Conservation (phyloP, 1,140 invertebrate genomes). For the Tribolium castaneum region DNA sequence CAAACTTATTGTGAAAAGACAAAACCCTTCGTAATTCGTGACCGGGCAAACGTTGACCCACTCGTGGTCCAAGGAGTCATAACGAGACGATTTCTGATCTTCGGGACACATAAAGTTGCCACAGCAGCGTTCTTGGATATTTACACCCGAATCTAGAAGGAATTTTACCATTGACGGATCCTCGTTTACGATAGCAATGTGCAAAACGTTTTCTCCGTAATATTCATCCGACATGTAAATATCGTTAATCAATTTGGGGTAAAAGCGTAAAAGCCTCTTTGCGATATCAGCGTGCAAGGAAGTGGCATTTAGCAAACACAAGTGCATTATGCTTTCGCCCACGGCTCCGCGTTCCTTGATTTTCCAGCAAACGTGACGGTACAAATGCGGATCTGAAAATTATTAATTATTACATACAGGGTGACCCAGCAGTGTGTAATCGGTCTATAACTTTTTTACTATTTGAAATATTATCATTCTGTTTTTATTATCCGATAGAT, state of each 20-base stretch:
- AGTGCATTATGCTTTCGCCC: conserved; percentile 93
- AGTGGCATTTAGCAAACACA: conserved; percentile 92
- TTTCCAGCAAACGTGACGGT: conserved; percentile 92
- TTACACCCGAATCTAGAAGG: conserved; percentile 89
- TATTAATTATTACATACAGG: no score
- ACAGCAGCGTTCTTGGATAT: conserved; percentile 90
- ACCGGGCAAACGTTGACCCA: conserved; percentile 85
- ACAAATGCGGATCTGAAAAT: conserved; percentile 64
- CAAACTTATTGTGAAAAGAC: not conserved
- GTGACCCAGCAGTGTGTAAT: no score
- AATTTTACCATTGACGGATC: conserved; percentile 98
- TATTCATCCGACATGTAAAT: conserved; percentile 97
- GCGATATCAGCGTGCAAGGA: conserved; percentile 93
- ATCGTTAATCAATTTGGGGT: conserved; percentile 96
- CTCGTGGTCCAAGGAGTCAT: conserved; percentile 91
- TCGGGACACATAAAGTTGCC: conserved; percentile 98
- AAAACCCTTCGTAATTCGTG: conserved; percentile 94
- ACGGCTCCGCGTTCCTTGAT: conserved; percentile 93
- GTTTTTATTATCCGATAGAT: no score
- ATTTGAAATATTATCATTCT: no score
- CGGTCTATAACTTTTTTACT: no score
- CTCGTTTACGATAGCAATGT: conserved; percentile 98
- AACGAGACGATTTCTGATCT: conserved; percentile 92
- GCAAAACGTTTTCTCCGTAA: conserved; percentile 93
- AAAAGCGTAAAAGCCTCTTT: conserved; percentile 89